Base-by-base conservation (phyloP, 2,797 vertebrate genomes). In the Enteromius radiatus region DNA sequence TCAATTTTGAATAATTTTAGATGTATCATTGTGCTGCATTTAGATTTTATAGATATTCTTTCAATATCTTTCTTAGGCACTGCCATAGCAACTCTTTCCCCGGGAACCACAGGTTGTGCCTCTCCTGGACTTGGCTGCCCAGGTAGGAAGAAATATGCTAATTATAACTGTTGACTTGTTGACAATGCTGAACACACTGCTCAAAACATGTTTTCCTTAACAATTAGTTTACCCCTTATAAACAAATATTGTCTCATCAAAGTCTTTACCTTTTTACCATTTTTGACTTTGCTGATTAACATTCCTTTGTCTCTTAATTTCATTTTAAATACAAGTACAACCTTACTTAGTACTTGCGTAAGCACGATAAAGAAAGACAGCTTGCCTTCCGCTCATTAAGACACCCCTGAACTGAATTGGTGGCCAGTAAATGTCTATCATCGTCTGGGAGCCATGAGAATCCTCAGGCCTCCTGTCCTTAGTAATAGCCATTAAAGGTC, bases 51-150 rank as follows among this genome's bases (percentile, higher is more conserved):
- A 63, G 14, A 19, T 61, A 43, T 43, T 38, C 7, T 43, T 26
- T 47, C 15, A 26, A 43, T 41, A 80, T 74, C 88, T 84, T 76
- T 84, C 83, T 41, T 90, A 97, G 96, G 96, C 84, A 96, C 95
- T 4, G 93, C 94, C 78, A 77, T 93, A 81, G 87, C 95, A 83
- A 91, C 92, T 0, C 88, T 90, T 41, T 91, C 94, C 19, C 87
- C 94, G 85, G 91, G 92, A 89, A 90, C 94, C 70, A 92, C 93
- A 71, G 95, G 86, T 85, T 96, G 96, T 88, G 88, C 92, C 17
- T 94, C 93, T 0, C 80, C 96, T 78, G 95, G 94, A 88, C 91
- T 91, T 63, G 94, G 95, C 85, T 97, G 96, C 86, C 94, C 95
- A 95, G 96, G 96, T 97, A 96, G 86, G 93, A 75, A 43, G 17